Evolutionary conservation across 2,113 vertebrate genomes (phyloP).

Genomic region (human): GRCh38 chrX:145765501-145766000

Average conservation of each 20-base stretch:
- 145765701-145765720: neutral
- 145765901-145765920: neutral
- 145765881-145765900: neutral
- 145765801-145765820: neutral
- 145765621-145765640: neutral
- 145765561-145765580: neutral
- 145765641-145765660: neutral
- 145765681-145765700: neutral
- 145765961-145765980: neutral
- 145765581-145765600: neutral
- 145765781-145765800: neutral
- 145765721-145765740: neutral
- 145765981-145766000: neutral
- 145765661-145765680: neutral
- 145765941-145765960: neutral
- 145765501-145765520: neutral
- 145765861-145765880: neutral
- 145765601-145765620: neutral
- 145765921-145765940: neutral
- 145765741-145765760: neutral
- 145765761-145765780: neutral
- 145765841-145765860: neutral
- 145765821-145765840: neutral
- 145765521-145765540: neutral
- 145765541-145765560: neutral